phyloP scores from a whole-genome alignment of 2,113 vertebrate genomes.

The Aspidoscelis tigris region DNA sequence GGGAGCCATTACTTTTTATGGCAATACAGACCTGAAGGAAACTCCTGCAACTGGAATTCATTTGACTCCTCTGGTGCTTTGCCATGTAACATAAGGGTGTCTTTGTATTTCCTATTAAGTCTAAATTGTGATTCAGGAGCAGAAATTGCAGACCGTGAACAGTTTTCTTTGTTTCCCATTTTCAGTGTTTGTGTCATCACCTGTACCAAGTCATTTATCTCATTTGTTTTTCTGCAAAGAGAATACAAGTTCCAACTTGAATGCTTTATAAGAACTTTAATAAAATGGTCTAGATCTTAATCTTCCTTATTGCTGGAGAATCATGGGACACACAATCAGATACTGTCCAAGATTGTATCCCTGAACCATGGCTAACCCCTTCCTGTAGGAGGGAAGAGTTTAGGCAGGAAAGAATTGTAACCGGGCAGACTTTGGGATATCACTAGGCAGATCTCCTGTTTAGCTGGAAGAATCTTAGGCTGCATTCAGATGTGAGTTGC shows the following conservation, averaged over 20 bases:
- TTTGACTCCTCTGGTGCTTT: slow-evolving; percentile 80
- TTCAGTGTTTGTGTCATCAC: slow-evolving; percentile 94
- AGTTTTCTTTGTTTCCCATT: slow-evolving; percentile 80
- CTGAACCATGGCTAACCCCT: too few relatives aligned
- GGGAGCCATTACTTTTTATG: slow-evolving; percentile 7
- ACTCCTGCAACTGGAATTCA: slow-evolving; percentile 78
- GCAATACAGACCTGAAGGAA: slow-evolving; percentile 80
- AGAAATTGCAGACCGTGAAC: slow-evolving; percentile 61
- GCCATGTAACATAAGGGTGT: slow-evolving; percentile 93
- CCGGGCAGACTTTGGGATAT: too few relatives aligned
- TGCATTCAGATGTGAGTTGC: too few relatives aligned
- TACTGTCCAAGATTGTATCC: too few relatives aligned
- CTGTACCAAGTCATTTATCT: slow-evolving; percentile 92
- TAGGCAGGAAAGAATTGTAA: too few relatives aligned
- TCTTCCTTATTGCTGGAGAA: neutral
- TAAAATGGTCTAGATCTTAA: neutral
- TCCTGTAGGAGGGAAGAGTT: too few relatives aligned
- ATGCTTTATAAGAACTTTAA: neutral
- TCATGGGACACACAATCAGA: neutral
- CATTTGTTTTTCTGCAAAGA: slow-evolving; percentile 80
- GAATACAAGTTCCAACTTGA: slow-evolving; percentile 13
- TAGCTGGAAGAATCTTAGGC: too few relatives aligned
- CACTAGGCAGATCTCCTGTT: too few relatives aligned
- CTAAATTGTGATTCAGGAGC: slow-evolving; percentile 82
- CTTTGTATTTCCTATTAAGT: slow-evolving; percentile 87